These are phyloP conservation scores for Leptopterna dolabrata DNA, from an alignment of 2,888 invertebrate genomes.

Conservation along the genomic window DNA sequence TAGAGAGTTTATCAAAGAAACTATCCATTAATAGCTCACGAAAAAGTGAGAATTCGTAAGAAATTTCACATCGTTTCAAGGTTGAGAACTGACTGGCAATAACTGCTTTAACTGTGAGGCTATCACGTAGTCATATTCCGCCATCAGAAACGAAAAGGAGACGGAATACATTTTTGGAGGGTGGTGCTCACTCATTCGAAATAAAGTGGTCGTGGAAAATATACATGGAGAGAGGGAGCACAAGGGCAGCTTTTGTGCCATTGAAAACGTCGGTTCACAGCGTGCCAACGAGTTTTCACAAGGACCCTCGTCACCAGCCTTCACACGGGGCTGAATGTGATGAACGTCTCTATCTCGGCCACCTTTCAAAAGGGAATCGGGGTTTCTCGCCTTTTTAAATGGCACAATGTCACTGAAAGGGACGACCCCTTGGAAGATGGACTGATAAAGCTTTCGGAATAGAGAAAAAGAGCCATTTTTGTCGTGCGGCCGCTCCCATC, in stretches of 20 bases:
- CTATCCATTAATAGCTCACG: too few relatives aligned
- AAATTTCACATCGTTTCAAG: too few relatives aligned
- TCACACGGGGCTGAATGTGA: neutral
- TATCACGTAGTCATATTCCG: neutral
- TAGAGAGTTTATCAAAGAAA: too few relatives aligned
- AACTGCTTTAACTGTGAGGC: too few relatives aligned
- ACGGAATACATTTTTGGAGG: neutral
- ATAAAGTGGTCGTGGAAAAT: slow-evolving; percentile 5
- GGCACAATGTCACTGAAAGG: neutral
- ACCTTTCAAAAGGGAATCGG: neutral
- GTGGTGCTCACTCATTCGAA: neutral
- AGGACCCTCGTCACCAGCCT: slow-evolving; percentile 16
- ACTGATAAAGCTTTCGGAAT: neutral
- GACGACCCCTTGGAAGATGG: neutral
- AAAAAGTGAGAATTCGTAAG: too few relatives aligned
- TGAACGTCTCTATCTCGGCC: slow-evolving; percentile 26
- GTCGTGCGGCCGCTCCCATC: neutral
- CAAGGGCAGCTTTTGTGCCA: slow-evolving; percentile 6
- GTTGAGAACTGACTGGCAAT: too few relatives aligned
- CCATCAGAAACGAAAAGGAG: neutral
- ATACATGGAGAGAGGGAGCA: neutral
- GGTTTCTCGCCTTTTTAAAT: slow-evolving; percentile 12
- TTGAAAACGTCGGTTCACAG: slow-evolving; percentile 19
- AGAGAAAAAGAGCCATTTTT: slow-evolving; percentile 15
- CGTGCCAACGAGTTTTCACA: slow-evolving; percentile 20